phyloP scores from a whole-genome alignment of 2,797 vertebrate genomes.

The Notolepis coatsorum region DNA sequence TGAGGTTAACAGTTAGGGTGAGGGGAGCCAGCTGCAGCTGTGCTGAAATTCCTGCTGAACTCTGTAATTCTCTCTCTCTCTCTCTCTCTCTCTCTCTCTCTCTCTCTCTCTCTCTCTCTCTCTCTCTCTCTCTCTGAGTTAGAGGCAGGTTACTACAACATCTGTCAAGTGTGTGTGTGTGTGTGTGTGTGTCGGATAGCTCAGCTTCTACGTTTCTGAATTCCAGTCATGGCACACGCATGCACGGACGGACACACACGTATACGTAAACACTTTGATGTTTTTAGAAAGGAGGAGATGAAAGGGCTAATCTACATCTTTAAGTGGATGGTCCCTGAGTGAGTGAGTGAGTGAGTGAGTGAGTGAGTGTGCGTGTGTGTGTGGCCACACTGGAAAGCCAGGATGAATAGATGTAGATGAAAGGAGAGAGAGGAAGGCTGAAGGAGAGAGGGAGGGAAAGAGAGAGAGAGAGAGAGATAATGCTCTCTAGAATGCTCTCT shows the following conservation, averaged over 20 bases:
- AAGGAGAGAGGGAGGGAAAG: neutral
- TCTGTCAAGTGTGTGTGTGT: constrained; percentile 1
- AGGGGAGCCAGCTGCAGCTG: constrained; percentile 43
- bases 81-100: neutral
- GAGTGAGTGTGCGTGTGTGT: constrained; percentile 16
- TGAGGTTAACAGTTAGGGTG: constrained; percentile 29
- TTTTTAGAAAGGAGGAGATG: constrained; percentile 11
- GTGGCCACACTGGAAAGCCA: constrained; percentile 7
- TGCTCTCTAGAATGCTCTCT: neutral
- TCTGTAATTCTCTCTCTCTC: constrained; percentile 49
- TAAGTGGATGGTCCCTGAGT: constrained; percentile 8
- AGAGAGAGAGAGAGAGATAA: constrained; percentile 11
- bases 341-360: constrained; percentile 1
- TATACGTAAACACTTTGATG: constrained; percentile 3
- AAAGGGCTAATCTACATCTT: constrained; percentile 28
- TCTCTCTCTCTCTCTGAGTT: neutral
- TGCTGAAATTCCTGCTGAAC: constrained; percentile 61
- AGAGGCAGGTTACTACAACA: no score
- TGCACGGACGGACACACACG: neutral
- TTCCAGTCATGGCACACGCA: neutral
- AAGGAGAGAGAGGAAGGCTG: constrained; percentile 14
- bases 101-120: neutral
- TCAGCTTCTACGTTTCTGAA: no score
- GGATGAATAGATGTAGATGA: constrained; percentile 20
- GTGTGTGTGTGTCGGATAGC: neutral